Conservation (phyloP, 1,140 invertebrate species). For the Diuraphis noxia region DNA sequence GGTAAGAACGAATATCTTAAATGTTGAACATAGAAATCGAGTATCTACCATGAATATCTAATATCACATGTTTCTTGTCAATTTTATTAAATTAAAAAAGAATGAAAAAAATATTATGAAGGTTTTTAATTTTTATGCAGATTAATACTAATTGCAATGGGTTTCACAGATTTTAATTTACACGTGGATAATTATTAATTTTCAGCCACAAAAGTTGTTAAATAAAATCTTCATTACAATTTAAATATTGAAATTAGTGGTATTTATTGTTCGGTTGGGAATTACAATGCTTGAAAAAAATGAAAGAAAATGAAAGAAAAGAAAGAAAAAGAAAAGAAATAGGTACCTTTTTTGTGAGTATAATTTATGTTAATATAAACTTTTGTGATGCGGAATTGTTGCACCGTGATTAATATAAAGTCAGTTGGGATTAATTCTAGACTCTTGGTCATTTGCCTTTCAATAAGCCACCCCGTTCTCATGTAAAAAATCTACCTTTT, state of each 20-base stretch:
- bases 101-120: neutral
- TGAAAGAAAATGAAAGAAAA: neutral
- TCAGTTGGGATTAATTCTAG: slow-evolving; percentile 49
- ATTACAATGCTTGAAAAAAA: slow-evolving; percentile 17
- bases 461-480: slow-evolving; percentile 44
- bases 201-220: slow-evolving; percentile 1
- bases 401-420: slow-evolving; percentile 52
- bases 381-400: slow-evolving; percentile 48
- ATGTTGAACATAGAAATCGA: neutral
- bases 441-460: slow-evolving; percentile 53
- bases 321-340: slow-evolving; percentile 1
- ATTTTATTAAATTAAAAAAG: neutral
- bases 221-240: slow-evolving; percentile 43
- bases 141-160: slow-evolving; percentile 31
- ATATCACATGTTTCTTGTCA: too few species aligned
- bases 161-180: slow-evolving; percentile 44
- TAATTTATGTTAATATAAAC: slow-evolving; percentile 53
- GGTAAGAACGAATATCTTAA: neutral
- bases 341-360: slow-evolving; percentile 47
- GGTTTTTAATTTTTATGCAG: neutral
- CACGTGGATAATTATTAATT: slow-evolving; percentile 27
- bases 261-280: slow-evolving; percentile 27
- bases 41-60: too few species aligned
- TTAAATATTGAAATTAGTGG: slow-evolving; percentile 47
- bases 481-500: slow-evolving; percentile 37